Evolutionary conservation across 2,888 invertebrate species (phyloP), one percentile per base, ranked within the genome.

Genomic region (Lochmaea capreae): DNA sequence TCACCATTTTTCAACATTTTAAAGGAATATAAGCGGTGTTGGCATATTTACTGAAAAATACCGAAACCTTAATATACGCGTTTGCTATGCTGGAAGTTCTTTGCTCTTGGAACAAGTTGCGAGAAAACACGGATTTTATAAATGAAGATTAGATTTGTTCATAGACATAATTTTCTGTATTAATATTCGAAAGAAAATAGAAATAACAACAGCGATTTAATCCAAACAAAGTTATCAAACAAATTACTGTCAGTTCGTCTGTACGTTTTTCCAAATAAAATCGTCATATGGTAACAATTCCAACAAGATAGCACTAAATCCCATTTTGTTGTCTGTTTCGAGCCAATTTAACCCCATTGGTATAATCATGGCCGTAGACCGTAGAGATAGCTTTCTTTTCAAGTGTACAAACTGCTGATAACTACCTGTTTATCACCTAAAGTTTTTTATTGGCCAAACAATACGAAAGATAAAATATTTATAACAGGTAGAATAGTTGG

Each of bases 371-470:
- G 54, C 54, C 16, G 9, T 9, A 54, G 10, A 54, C 5, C 26
- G n/a, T 14, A 14, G 33, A 59, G 26, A 59, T 66, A 52, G 49
- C 22, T n/a, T 65, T 65, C 26, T 65, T 52, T 52, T 65, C 52
- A 12, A 65, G 26, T 42, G 49, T 33, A 42, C 18, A 54, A 22
- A 65, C 10, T 14, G 54, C 66, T 57, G 57, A 66, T 66, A 66
- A 57, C 57, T 57, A 39, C 33, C 12, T 11, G 6, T 57, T 57
- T 66, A 66, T 66, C 66, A 18, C 14, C 9, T 18, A 57, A 66
- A 66, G 57, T 54, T 66, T 66, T 49, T 39, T 66, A 57, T 57
- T 66, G 54, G 57, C 57, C 42, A 11, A 66, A 66, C 66, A 66
- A 66, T 54, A 42, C 14, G 12, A 66, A 18, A 39, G 65, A 39